Percentiles rank a stretch among this genome's conserved stretches.
Conservation (phyloP, 2,113 vertebrate genomes). For the Ctenodactylus gundi region DNA sequence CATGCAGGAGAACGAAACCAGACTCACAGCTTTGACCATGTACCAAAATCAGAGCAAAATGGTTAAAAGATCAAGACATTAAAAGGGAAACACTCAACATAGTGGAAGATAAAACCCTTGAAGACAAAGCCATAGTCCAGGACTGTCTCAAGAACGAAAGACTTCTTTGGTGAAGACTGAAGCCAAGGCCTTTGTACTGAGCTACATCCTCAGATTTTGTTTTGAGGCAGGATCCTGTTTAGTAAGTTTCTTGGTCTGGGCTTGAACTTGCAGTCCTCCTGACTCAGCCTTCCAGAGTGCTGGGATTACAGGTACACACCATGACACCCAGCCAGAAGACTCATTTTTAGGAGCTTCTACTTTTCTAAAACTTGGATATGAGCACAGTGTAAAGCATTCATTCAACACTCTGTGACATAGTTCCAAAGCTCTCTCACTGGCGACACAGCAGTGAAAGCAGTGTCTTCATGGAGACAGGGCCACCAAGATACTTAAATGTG, state of each 20-base stretch:
- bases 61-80: too few relatives aligned
- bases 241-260: neutral
- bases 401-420: neutral
- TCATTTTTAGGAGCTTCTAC: neutral
- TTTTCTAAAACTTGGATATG: neutral
- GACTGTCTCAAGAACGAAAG: too few relatives aligned
- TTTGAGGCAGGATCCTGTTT: neutral
- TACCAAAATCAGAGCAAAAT: too few relatives aligned
- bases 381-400: neutral
- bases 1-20: too few relatives aligned
- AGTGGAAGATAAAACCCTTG: too few relatives aligned
- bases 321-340: neutral
- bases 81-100: too few relatives aligned
- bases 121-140: too few relatives aligned
- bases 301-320: neutral
- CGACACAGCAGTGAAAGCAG: rapidly evolving
- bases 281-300: neutral
- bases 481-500: neutral
- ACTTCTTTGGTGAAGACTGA: neutral
- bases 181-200: neutral
- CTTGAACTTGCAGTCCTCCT: neutral
- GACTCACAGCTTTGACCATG: too few relatives aligned
- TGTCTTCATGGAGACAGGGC: neutral
- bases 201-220: neutral
- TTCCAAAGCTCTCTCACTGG: neutral